Conservation (phyloP, 2,888 invertebrate species). For the Calameuta idolon region DNA sequence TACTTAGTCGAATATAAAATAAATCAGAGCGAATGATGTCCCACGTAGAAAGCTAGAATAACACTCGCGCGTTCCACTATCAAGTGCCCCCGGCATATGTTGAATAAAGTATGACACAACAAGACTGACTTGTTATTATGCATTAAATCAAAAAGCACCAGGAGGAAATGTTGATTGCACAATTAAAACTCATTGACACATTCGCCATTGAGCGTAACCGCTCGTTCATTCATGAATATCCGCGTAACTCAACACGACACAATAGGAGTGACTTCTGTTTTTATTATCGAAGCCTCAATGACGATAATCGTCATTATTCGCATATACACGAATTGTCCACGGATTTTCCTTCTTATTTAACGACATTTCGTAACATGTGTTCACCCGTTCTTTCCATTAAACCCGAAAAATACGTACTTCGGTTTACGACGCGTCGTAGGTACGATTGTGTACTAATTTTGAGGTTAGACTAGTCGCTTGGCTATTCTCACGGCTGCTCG, state of each 20-base stretch:
- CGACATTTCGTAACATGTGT: background rate
- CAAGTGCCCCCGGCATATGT: background rate
- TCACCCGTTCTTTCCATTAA: background rate
- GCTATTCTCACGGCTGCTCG: background rate
- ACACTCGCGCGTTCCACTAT: too few species aligned
- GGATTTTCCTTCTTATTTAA: background rate
- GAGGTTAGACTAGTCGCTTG: background rate
- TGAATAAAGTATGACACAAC: background rate
- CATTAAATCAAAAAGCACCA: background rate
- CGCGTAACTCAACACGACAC: background rate
- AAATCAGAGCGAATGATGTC: background rate
- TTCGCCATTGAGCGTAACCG: background rate
- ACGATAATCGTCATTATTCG: background rate
- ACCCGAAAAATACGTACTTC: background rate
- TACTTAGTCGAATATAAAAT: background rate
- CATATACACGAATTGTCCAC: background rate
- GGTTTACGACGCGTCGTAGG: background rate
- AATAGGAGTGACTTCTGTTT: background rate
- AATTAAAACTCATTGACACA: background rate
- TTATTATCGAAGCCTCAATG: background rate
- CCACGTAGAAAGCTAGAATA: background rate
- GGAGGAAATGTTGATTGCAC: background rate
- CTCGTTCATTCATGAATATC: background rate
- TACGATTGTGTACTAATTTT: background rate
- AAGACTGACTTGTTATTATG: background rate